These are phyloP conservation scores for Parasteatoda tepidariorum DNA, from an alignment of 1,140 invertebrate genomes.

Conservation along the genomic window DNA sequence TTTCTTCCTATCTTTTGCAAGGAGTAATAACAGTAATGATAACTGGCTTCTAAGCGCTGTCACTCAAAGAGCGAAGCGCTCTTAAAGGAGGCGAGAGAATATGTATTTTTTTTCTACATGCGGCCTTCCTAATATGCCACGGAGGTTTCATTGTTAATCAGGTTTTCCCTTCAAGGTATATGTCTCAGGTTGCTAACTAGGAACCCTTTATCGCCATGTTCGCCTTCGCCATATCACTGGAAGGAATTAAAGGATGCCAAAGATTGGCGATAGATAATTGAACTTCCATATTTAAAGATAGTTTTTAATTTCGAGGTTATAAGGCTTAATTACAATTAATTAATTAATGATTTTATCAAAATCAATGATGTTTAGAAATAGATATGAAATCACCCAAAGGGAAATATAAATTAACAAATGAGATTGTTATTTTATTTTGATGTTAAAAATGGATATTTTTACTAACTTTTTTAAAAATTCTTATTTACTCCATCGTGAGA, in stretches of 20 bases:
- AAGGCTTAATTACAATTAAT: too few relatives aligned
- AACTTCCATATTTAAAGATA: too few relatives aligned
- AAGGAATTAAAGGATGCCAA: background rate
- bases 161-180: slow-evolving; percentile 33
- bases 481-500: too few relatives aligned
- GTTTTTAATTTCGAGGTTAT: too few relatives aligned
- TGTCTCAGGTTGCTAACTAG: background rate
- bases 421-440: too few relatives aligned
- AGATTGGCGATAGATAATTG: background rate
- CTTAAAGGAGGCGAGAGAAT: background rate
- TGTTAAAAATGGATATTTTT: too few relatives aligned
- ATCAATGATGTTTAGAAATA: too few relatives aligned
- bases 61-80: slow-evolving; percentile 18
- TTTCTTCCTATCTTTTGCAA: slow-evolving; percentile 17
- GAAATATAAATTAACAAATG: too few relatives aligned
- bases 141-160: slow-evolving; percentile 42
- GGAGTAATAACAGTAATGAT: slow-evolving; percentile 48
- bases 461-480: too few relatives aligned
- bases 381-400: too few relatives aligned
- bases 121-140: background rate
- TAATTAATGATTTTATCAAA: too few relatives aligned
- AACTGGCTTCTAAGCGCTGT: slow-evolving; percentile 32
- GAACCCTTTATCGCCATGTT: background rate
- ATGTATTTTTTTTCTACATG: slow-evolving; percentile 21
- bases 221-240: background rate